Evolutionary conservation across 2,797 vertebrate genomes (phyloP).

Genomic region (Gymnodraco acuticeps): DNA sequence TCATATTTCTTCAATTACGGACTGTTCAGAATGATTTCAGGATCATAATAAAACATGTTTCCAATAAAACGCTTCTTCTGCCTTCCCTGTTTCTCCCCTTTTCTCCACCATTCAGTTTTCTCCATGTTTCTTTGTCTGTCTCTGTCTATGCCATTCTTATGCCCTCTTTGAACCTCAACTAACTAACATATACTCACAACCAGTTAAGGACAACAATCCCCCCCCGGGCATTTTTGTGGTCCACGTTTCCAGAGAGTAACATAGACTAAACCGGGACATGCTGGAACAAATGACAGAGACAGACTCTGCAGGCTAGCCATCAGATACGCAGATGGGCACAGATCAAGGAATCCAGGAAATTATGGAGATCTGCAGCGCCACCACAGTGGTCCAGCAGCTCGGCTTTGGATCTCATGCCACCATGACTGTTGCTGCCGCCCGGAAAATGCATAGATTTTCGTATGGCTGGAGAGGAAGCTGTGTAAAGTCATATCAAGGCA

Average conservation of each 20-base stretch:
- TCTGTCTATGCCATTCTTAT: conserved; percentile 43
- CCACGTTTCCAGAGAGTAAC: conserved; percentile 77
- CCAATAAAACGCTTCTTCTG: conserved; percentile 73
- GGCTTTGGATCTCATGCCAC: conserved; percentile 57
- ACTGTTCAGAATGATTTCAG: conserved; percentile 76
- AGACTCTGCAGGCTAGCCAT: conserved; percentile 64
- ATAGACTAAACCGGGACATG: conserved; percentile 68
- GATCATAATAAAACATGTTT: conserved; percentile 81
- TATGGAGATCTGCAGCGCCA: conserved; percentile 53
- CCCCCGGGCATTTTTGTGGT: conserved; percentile 70
- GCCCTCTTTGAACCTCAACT: conserved; percentile 49
- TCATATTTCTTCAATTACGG: conserved; percentile 84
- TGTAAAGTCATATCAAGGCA: conserved; percentile 16
- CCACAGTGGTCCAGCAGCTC: conserved; percentile 32
- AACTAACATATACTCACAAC: conserved; percentile 60
- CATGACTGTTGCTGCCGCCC: conserved; percentile 53
- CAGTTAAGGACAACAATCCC: conserved; percentile 63
- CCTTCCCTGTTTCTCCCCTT: conserved; percentile 28
- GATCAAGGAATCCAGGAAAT: conserved; percentile 67
- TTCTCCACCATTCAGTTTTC: conserved; percentile 26
- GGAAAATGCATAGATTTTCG: conserved; percentile 44
- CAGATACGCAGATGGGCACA: conserved; percentile 73
- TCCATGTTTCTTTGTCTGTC: conserved; percentile 41
- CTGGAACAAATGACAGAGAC: conserved; percentile 82
- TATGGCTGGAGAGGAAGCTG: conserved; percentile 23